phyloP scores from a whole-genome alignment of 2,797 vertebrate species.

The Ceryle rudis region DNA sequence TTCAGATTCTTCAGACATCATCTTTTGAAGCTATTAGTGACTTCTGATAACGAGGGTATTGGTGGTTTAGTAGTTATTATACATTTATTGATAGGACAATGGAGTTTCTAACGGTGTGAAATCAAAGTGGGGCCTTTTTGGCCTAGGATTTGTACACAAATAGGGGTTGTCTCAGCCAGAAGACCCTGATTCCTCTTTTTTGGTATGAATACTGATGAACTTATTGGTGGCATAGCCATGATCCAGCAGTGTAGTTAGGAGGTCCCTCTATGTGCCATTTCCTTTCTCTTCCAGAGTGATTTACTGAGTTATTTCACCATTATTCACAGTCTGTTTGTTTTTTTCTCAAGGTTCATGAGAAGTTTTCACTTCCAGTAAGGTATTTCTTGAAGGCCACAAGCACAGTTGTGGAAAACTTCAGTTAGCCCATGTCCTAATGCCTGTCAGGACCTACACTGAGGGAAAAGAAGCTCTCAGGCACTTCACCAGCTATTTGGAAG shows the following conservation, averaged over 20 bases:
- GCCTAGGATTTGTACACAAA: too few species aligned
- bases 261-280: not conserved
- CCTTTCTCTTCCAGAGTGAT: not conserved
- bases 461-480: not conserved
- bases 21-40: too few species aligned
- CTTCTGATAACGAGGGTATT: too few species aligned
- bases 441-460: not conserved
- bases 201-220: not conserved
- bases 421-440: not conserved
- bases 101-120: too few species aligned
- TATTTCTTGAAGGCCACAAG: not conserved
- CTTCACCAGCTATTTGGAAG: constrained; percentile 34
- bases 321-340: not conserved
- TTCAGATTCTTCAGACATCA: not conserved
- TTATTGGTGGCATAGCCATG: not conserved
- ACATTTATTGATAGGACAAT: too few species aligned
- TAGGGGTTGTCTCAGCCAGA: not conserved
- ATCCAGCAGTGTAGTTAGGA: not conserved
- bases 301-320: not conserved
- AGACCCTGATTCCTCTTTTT: not conserved
- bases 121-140: too few species aligned
- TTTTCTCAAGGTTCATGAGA: not conserved
- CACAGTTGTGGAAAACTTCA: not conserved
- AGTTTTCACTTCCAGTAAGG: not conserved
- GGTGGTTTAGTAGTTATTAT: too few species aligned